Conservation (phyloP, 2,113 vertebrate species). For the Vicugna pacos region DNA sequence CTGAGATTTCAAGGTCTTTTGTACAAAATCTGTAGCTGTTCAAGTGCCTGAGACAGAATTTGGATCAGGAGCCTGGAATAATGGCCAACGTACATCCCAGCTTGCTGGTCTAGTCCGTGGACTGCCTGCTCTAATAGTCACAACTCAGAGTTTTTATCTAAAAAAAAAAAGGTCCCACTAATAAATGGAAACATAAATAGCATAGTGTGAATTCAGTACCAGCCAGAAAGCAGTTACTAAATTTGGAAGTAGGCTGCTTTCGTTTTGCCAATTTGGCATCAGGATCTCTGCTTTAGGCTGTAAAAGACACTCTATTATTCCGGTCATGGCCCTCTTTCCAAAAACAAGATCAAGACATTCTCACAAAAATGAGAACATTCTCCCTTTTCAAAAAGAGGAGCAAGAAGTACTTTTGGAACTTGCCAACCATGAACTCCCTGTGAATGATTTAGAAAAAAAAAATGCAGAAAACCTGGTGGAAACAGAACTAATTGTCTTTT, state of each 20-base stretch:
- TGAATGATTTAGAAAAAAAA: constrained; percentile 40
- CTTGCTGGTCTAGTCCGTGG: neutral
- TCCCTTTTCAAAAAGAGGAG: neutral
- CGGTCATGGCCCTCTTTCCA: neutral
- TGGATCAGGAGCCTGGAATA: neutral
- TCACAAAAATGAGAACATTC: neutral
- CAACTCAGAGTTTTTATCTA: neutral
- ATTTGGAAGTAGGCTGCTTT: neutral
- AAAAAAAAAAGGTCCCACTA: neutral
- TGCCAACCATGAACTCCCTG: neutral
- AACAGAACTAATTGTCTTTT: neutral
- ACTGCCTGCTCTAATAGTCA: neutral
- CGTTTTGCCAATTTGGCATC: neutral
- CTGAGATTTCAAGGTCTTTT: neutral
- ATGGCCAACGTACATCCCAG: neutral
- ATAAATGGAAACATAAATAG: constrained; percentile 36
- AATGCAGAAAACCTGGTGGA: neutral
- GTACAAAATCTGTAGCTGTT: constrained; percentile 10
- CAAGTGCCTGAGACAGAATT: neutral
- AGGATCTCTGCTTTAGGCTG: neutral
- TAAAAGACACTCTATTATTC: neutral
- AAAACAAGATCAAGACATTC: constrained; percentile 34
- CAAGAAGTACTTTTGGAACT: neutral
- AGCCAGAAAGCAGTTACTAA: neutral
- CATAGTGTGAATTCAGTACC: neutral